Percentiles rank a stretch among this genome's conserved stretches.
Evolutionary conservation across 2,888 invertebrate genomes (phyloP).

Genomic region (Resseliella maxima): DNA sequence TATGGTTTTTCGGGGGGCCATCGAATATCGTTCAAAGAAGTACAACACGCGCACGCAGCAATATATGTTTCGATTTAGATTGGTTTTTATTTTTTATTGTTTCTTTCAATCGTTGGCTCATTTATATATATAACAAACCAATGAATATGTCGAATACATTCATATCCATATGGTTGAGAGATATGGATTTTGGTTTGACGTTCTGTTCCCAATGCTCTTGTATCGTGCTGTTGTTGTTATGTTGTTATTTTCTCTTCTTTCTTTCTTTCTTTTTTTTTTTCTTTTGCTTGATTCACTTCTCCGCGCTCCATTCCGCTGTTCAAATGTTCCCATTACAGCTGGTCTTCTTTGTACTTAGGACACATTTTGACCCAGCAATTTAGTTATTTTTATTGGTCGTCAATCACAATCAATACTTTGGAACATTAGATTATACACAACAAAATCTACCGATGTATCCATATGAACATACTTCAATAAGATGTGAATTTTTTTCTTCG

Average conservation of each 20-base stretch:
- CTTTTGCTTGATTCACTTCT: not conserved
- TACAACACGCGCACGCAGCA: not conserved
- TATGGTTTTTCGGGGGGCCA: too few relatives aligned
- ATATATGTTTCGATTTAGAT: slow-evolving; percentile 34
- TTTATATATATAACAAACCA: slow-evolving; percentile 23
- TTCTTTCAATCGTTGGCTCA: slow-evolving; percentile 17
- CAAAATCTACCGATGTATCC: not conserved
- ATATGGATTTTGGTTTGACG: slow-evolving; percentile 15
- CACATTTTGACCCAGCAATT: slow-evolving; percentile 51
- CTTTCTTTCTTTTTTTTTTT: not conserved
- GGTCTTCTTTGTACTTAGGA: slow-evolving; percentile 17
- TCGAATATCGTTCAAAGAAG: not conserved
- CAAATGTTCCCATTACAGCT: not conserved
- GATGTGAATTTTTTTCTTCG: not conserved
- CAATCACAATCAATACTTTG: slow-evolving; percentile 42
- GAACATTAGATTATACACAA: slow-evolving; percentile 5
- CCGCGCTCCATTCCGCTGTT: not conserved
- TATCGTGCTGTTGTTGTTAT: too few relatives aligned
- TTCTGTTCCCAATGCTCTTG: not conserved
- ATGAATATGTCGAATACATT: slow-evolving; percentile 14
- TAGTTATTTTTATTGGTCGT: slow-evolving; percentile 53
- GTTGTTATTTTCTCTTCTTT: not conserved
- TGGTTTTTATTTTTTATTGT: slow-evolving; percentile 38
- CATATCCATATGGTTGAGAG: not conserved
- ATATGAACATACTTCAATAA: not conserved